Evolutionary conservation across 2,888 invertebrate species (phyloP), one percentile per base, ranked within the genome.

Genomic region (Cacoxenus indagator): DNA sequence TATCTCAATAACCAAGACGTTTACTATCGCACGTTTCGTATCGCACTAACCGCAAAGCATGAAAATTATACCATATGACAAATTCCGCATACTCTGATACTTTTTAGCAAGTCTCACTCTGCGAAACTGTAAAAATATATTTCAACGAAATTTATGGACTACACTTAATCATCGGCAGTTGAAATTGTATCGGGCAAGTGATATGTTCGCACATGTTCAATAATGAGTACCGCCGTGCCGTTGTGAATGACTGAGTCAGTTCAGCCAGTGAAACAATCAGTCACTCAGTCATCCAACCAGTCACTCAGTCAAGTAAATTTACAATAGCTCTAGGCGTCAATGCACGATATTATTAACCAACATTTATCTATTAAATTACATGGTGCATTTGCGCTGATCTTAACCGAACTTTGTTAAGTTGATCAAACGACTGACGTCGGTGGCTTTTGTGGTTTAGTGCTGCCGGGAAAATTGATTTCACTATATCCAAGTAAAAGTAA

Each of bases 381-480:
- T 37, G 37, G 0, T 37, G 37, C 37, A 37, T 4, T 37, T 37
- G 14, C 8, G 37, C 5, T 37, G 37, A 37, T 11, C 8, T 37
- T 37, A 14, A 37, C 14, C 37, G 2, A 11, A 14, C 37, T 37
- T 37, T 37, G 2, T 14, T 14, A 37, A 37, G 9, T 1, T 37
- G 37, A 37, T 37, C 37, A 11, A 9, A 51, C 19, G 51, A 5
- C 19, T 51, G 5, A 19, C 51, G 22, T 22, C 22, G 17, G 29
- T 22, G n/a, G 17, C 19, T 59, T 59, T 31, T 59, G 31, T 31
- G 31, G 17, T 59, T 59, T 59, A 6, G n/a, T 22, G 26, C 8
- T 8, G 54, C 54, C 27, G 22, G n/a, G n/a, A 59, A 29, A 59
- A 59, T 59, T 59, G 59, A 59, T 31, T 59, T 59, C 11, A 57